Evolutionary conservation across 2,888 invertebrate species (phyloP).

Genomic region (Synergus itoensis): DNA sequence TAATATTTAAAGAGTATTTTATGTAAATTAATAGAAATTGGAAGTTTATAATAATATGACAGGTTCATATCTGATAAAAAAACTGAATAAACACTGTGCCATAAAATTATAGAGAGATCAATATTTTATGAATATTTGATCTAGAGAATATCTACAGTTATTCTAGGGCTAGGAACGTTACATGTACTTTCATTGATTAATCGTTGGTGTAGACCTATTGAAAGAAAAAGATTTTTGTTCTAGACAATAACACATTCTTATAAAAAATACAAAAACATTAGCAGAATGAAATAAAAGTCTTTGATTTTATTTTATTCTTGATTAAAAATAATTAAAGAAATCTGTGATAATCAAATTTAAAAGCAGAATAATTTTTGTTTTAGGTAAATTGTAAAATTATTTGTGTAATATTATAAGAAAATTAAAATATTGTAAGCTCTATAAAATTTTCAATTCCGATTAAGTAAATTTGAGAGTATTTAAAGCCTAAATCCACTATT

Average conservation of each 20-base stretch:
- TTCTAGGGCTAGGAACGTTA: not conserved
- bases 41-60: not conserved
- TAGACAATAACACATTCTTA: not conserved
- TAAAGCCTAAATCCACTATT: not conserved
- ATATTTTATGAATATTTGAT: constrained; percentile 17
- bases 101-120: not conserved
- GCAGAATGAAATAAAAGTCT: not conserved
- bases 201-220: not conserved
- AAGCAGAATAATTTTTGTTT: not conserved
- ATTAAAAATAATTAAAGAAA: not conserved
- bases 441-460: not conserved
- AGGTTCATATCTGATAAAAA: not conserved
- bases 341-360: not conserved
- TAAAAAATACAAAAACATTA: not conserved
- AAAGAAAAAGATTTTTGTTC: not conserved
- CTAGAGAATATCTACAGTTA: not conserved
- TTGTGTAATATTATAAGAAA: not conserved
- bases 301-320: too few relatives aligned
- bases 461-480: not conserved
- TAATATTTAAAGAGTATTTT: not conserved
- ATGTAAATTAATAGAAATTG: not conserved
- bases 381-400: not conserved
- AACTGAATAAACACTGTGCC: not conserved
- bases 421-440: constrained; percentile 5
- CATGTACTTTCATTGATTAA: not conserved